These are phyloP conservation scores for Zygogramma bicolorata DNA, from an alignment of 2,888 invertebrate genomes.

Conservation along the genomic window DNA sequence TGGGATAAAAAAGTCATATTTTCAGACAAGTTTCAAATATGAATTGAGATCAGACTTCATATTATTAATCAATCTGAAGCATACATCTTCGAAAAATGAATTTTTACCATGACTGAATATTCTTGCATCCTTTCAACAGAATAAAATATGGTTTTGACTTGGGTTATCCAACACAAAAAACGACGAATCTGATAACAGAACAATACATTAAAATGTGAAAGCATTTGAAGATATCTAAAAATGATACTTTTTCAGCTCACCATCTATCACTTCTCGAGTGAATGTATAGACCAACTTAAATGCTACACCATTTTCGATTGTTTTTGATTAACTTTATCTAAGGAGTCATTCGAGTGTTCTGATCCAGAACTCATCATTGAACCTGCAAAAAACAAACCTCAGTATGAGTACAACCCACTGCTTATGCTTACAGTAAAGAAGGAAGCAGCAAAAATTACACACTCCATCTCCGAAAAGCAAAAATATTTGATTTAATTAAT, in stretches of 20 bases:
- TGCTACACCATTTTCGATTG: slow-evolving; percentile 59
- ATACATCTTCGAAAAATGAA: not conserved
- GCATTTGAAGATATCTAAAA: not conserved
- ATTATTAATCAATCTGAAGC: too few relatives aligned
- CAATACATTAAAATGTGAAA: not conserved
- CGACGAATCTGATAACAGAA: not conserved
- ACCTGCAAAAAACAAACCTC: slow-evolving; percentile 63
- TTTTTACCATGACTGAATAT: not conserved
- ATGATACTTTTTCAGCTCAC: slow-evolving; percentile 19
- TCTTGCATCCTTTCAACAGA: not conserved
- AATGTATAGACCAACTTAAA: slow-evolving; percentile 37
- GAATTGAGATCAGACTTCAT: not conserved
- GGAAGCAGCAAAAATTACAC: too few relatives aligned
- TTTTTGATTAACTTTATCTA: slow-evolving; percentile 63
- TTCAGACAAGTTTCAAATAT: not conserved
- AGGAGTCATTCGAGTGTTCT: slow-evolving; percentile 73
- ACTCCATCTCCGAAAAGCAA: too few relatives aligned
- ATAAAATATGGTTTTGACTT: not conserved
- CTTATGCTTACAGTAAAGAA: too few relatives aligned
- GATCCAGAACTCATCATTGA: slow-evolving; percentile 71
- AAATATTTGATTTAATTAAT: too few relatives aligned
- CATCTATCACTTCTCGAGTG: slow-evolving; percentile 7
- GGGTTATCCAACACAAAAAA: not conserved
- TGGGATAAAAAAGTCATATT: not conserved
- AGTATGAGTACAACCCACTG: too few relatives aligned